Percentiles rank a stretch among this genome's conserved stretches.
Evolutionary conservation across 2,888 invertebrate species (phyloP).

Genomic region (Drosophila paramelanica): DNA sequence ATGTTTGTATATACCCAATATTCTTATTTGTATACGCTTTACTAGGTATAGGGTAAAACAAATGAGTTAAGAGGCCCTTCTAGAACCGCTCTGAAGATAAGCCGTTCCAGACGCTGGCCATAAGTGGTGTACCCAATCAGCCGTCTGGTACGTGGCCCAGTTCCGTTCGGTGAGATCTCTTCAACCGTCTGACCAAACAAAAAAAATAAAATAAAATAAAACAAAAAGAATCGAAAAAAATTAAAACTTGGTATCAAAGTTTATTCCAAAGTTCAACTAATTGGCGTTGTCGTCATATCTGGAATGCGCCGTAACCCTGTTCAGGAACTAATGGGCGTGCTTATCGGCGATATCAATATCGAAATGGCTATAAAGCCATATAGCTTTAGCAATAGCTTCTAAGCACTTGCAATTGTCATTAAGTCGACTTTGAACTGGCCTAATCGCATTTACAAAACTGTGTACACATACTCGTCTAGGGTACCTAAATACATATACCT

Average conservation of each 20-base stretch:
- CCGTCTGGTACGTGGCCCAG: conserved; percentile 39
- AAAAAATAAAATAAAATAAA: too few relatives aligned
- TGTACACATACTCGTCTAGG: conserved; percentile 1
- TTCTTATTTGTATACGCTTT: too few relatives aligned
- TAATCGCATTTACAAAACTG: conserved; percentile 18
- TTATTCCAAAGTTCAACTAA: conserved; percentile 42
- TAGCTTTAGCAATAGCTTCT: not conserved
- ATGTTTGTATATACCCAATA: too few relatives aligned
- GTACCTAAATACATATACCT: not conserved
- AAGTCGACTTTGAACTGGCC: conserved; percentile 31
- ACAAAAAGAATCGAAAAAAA: not conserved
- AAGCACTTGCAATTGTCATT: conserved; percentile 8
- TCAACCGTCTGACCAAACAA: not conserved
- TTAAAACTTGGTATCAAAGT: not conserved
- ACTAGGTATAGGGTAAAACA: not conserved
- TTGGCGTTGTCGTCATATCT: conserved; percentile 11
- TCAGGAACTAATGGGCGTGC: conserved; percentile 9
- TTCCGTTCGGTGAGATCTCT: conserved; percentile 3
- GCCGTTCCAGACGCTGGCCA: conserved; percentile 23
- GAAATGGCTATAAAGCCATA: conserved; percentile 1
- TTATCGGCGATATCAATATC: conserved; percentile 27
- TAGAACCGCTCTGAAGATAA: conserved; percentile 19
- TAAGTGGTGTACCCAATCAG: conserved; percentile 32
- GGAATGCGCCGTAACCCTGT: conserved; percentile 4
- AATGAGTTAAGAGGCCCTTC: not conserved